These are phyloP conservation scores for Smittia aterrima DNA, from an alignment of 2,888 invertebrate genomes.

Conservation along the genomic window DNA sequence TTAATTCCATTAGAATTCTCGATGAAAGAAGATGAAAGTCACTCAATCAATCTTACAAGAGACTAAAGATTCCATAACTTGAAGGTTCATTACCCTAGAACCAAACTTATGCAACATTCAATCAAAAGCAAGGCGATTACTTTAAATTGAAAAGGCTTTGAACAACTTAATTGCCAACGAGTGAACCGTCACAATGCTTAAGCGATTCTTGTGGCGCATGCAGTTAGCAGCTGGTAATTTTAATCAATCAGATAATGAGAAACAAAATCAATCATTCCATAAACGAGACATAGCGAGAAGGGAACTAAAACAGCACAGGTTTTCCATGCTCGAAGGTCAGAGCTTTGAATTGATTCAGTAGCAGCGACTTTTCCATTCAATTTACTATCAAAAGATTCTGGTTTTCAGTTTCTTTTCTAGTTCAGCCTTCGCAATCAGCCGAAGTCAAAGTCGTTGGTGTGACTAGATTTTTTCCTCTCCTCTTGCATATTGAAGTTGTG, in stretches of 20 bases:
- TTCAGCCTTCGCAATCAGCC: conserved; percentile 13
- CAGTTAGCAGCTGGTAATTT: background rate
- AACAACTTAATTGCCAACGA: background rate
- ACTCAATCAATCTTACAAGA: too few relatives aligned
- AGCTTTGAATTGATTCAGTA: background rate
- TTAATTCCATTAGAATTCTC: too few relatives aligned
- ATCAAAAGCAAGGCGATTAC: background rate
- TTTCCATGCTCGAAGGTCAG: conserved; percentile 20
- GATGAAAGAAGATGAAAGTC: too few relatives aligned
- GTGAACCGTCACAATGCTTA: background rate
- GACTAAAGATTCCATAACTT: too few relatives aligned
- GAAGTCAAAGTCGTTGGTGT: conserved; percentile 8
- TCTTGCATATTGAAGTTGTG: background rate
- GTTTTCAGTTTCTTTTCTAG: conserved; percentile 27
- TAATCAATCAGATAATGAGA: conserved; percentile 8
- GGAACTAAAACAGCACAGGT: background rate
- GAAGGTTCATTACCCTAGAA: too few relatives aligned
- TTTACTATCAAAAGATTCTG: conserved; percentile 25
- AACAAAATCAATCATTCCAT: conserved; percentile 4
- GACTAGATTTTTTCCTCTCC: background rate
- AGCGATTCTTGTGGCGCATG: background rate
- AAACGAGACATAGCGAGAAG: conserved; percentile 1
- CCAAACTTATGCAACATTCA: background rate
- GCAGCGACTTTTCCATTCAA: background rate
- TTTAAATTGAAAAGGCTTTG: background rate